Base-by-base conservation (phyloP, 1,140 invertebrate species). In the Camponotus vicinus region DNA sequence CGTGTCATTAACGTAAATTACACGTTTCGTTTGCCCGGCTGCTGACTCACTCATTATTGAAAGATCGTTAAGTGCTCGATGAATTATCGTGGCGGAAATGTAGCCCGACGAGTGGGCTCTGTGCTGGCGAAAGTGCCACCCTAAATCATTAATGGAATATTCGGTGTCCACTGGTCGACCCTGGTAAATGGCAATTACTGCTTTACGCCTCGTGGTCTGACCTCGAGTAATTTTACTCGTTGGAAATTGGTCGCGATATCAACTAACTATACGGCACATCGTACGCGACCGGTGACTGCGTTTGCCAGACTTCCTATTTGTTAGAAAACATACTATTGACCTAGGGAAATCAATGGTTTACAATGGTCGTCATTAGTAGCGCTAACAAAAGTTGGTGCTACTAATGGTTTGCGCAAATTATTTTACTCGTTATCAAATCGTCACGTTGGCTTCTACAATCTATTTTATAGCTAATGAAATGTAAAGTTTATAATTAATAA, bases 91-190 rank as follows among this genome's bases (percentile, higher is more conserved):
- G 61, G 84, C 88, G 88, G 88, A 89, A 89, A 89, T 89, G 88
- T 89, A 89, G 85, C 59, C 67, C 59, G 88, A 89, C 88, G 87
- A 83, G 85, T 86, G 88, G 85, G 88, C 55, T 89, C 88, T 86
- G 87, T 67, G 32, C 71, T 84, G 88, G 86, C 71, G 88, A 89
- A 89, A 89, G 88, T 89, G 88, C 88, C 71, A 80, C 85, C 88
- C 88, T 89, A 89, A 89, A 89, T 89, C 88, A 89, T 89, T 89
- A 89, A 89, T 89, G 88, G 88, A 89, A 89, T 89, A 89, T 89
- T 89, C 88, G 88, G 88, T 89, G 88, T 80, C 88, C 88, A 89
- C 88, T 89, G 88, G 70, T 59, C 88, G 88, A 86, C 75, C 79
- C 77, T 78, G 88, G 88, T 89, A 89, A 89, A 89, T 89, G 88